Evolutionary conservation across 2,113 vertebrate species (phyloP).

Genomic region (Bos indicus): DNA sequence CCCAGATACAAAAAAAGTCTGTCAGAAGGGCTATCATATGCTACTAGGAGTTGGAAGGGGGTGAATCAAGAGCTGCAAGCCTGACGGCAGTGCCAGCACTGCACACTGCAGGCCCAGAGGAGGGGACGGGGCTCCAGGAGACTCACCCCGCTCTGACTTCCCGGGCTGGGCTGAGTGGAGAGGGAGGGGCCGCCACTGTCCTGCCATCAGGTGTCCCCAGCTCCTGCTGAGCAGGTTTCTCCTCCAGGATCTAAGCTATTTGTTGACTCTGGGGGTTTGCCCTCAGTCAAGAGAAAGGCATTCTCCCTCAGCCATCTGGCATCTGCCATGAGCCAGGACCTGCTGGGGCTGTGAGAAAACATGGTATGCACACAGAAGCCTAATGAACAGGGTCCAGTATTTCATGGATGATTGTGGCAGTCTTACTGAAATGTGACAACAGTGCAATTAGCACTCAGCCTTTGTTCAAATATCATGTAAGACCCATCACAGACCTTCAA

Average conservation of each 20-base stretch:
- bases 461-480: background rate
- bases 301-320: conserved; percentile 35
- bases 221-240: conserved; percentile 53
- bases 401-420: background rate
- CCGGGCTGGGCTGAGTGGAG: background rate
- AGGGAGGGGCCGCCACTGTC: background rate
- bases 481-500: background rate
- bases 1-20: background rate
- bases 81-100: accelerated
- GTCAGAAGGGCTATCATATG: background rate
- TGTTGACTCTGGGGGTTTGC: conserved; percentile 64
- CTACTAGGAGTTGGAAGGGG: background rate
- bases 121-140: background rate
- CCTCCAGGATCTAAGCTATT: conserved; percentile 50
- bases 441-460: background rate
- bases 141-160: background rate
- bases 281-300: background rate
- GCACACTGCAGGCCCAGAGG: background rate
- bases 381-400: background rate
- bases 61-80: background rate
- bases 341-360: background rate
- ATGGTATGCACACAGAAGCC: background rate
- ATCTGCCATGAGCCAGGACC: background rate
- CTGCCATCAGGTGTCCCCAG: background rate
- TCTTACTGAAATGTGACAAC: background rate